These are phyloP conservation scores for Pristiophorus japonicus DNA, from an alignment of 2,113 vertebrate species.

Conservation along the genomic window DNA sequence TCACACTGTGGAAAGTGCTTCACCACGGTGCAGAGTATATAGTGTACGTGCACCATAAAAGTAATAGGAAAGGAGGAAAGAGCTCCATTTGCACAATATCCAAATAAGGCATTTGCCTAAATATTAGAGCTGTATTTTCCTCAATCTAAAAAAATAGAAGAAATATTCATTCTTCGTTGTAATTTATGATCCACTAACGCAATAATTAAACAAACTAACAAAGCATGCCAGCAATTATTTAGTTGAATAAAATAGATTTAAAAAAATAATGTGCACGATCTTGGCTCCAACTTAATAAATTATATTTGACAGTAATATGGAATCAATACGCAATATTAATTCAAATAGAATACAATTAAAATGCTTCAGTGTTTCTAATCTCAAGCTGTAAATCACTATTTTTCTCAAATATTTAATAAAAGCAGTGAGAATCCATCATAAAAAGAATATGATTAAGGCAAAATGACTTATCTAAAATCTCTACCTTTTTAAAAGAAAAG, in stretches of 20 bases:
- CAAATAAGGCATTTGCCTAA: not conserved
- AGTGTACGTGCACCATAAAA: not conserved
- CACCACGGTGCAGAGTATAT: not conserved
- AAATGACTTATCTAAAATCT: constrained; percentile 6
- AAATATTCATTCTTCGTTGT: not conserved
- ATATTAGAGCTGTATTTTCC: not conserved
- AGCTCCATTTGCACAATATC: not conserved
- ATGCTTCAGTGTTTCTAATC: not conserved
- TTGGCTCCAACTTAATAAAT: not conserved
- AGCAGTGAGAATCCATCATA: not conserved
- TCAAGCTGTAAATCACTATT: constrained; percentile 13
- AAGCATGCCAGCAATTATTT: not conserved
- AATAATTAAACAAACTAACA: not conserved
- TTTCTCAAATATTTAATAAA: constrained; percentile 19
- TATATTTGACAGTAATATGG: not conserved
- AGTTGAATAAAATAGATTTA: not conserved
- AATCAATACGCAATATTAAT: not conserved
- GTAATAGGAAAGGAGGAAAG: not conserved
- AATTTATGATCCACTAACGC: not conserved
- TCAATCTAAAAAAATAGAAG: not conserved
- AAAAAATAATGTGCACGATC: not conserved
- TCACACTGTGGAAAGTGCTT: not conserved
- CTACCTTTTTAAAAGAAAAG: not conserved
- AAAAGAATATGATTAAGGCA: not conserved
- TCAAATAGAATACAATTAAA: not conserved